Conservation (phyloP, 2,888 invertebrate genomes). For the Drepana falcataria region DNA sequence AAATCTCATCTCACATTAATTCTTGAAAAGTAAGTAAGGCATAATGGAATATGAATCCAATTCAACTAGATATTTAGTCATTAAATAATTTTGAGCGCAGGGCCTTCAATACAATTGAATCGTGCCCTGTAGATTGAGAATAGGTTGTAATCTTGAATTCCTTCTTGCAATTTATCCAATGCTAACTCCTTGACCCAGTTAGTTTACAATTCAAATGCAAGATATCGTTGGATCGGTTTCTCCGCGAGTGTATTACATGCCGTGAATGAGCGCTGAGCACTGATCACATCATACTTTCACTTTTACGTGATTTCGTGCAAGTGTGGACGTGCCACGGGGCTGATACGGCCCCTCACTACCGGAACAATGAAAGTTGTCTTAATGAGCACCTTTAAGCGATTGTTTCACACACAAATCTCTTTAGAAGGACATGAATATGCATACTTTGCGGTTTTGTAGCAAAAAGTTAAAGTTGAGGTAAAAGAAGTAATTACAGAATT, state of each 20-base stretch:
- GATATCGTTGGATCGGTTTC: conserved; percentile 22
- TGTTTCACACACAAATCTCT: conserved; percentile 27
- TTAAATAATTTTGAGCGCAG: too few relatives aligned
- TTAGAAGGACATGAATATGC: conserved; percentile 7
- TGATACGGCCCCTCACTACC: conserved; percentile 45
- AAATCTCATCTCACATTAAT: too few relatives aligned
- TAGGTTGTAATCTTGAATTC: conserved; percentile 2
- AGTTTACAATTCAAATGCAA: conserved; percentile 3
- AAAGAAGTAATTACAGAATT: neutral
- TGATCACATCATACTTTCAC: conserved; percentile 73
- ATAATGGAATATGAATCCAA: too few relatives aligned
- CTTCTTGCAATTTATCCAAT: neutral
- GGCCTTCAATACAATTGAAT: too few relatives aligned
- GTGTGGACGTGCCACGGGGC: conserved; percentile 36
- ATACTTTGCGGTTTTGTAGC: neutral
- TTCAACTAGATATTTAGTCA: too few relatives aligned
- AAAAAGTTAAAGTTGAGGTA: neutral
- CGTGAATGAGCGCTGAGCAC: conserved; percentile 21
- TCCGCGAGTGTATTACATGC: conserved; percentile 14
- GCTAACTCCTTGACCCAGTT: conserved; percentile 2
- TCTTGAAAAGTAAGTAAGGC: too few relatives aligned
- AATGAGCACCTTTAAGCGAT: conserved; percentile 38
- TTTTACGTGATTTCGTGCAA: conserved; percentile 68
- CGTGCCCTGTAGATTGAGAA: too few relatives aligned
- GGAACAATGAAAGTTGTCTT: conserved; percentile 66